These are phyloP conservation scores for Channa striata DNA, from an alignment of 2,797 vertebrate genomes.

Conservation along the genomic window DNA sequence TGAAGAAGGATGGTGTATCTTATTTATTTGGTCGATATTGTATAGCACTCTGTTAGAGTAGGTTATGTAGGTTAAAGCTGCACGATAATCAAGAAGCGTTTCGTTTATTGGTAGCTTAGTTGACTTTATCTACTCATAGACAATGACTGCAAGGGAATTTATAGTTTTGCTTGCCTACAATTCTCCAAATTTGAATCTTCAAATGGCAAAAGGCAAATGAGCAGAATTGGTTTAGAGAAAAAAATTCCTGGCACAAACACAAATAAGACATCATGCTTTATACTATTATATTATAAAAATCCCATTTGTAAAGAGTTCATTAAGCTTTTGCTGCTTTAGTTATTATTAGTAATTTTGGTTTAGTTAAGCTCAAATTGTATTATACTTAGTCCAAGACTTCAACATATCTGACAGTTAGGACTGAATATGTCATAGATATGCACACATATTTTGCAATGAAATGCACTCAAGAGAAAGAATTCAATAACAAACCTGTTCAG, in stretches of 20 bases:
- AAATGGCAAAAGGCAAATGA: constrained; percentile 25
- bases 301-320: neutral
- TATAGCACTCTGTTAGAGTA: constrained; percentile 6
- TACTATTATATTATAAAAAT: too few relatives aligned
- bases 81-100: constrained; percentile 25
- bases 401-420: constrained; percentile 52
- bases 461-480: constrained; percentile 17
- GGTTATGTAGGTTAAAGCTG: constrained; percentile 16
- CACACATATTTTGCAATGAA: constrained; percentile 53
- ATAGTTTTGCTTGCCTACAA: constrained; percentile 33
- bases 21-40: constrained; percentile 52
- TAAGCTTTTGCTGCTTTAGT: constrained; percentile 29
- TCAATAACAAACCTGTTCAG: constrained; percentile 46
- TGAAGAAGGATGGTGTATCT: constrained; percentile 23
- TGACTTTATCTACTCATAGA: constrained; percentile 12
- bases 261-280: constrained; percentile 1
- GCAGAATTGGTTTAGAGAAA: constrained; percentile 4
- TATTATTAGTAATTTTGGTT: too few relatives aligned
- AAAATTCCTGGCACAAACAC: constrained; percentile 17
- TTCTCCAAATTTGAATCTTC: constrained; percentile 23
- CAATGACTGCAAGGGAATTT: constrained; percentile 22
- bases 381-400: constrained; percentile 29
- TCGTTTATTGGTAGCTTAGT: constrained; percentile 27
- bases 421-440: constrained; percentile 43
- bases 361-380: constrained; percentile 46